These are phyloP conservation scores for Tupiocoris notatus DNA, from an alignment of 2,888 invertebrate genomes.

Conservation along the genomic window DNA sequence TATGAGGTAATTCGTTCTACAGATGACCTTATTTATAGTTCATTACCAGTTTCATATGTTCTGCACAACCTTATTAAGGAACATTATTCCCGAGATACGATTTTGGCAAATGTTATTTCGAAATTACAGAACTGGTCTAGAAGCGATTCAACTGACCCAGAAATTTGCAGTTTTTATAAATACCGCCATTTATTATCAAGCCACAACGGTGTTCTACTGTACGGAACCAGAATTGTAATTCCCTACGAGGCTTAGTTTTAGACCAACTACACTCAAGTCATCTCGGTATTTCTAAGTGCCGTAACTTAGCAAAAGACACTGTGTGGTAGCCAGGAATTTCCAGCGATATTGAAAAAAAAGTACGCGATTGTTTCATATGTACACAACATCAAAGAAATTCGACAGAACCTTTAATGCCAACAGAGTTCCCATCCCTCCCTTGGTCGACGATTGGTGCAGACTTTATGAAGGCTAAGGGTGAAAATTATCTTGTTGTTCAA, in stretches of 20 bases:
- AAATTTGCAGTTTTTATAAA: too few species aligned
- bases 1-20: neutral
- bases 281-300: neutral
- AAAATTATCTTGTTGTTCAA: neutral
- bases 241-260: neutral
- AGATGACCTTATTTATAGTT: neutral
- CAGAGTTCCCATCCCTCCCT: conserved; percentile 6
- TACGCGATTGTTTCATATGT: neutral
- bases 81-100: neutral
- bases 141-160: too few species aligned
- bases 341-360: neutral
- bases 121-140: too few species aligned
- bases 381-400: too few species aligned
- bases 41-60: neutral
- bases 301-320: neutral
- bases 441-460: too few species aligned
- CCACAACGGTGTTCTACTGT: too few species aligned
- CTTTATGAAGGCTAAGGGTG: too few species aligned
- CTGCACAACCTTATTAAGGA: neutral
- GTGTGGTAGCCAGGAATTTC: too few species aligned
- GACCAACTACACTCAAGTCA: too few species aligned
- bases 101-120: too few species aligned
- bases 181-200: too few species aligned
- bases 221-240: too few species aligned
- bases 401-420: conserved; percentile 8